These are phyloP conservation scores for Pantherophis vulpinus DNA, from an alignment of 2,797 vertebrate genomes.

Conservation along the genomic window DNA sequence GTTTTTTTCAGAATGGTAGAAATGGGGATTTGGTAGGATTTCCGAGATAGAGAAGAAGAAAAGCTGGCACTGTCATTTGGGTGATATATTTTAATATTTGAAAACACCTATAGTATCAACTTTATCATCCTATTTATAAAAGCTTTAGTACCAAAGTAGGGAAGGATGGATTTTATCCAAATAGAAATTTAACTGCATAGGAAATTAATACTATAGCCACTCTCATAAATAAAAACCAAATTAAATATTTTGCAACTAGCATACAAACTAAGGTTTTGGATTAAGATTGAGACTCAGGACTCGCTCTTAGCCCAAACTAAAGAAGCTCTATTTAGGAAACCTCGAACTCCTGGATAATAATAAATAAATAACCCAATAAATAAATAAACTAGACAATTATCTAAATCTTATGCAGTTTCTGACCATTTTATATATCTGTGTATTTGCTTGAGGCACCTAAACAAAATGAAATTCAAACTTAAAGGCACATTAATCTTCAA, in stretches of 20 bases:
- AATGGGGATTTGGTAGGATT: not conserved
- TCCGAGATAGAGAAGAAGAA: not conserved
- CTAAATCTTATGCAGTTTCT: not conserved
- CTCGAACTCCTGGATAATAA: not conserved
- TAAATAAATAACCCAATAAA: not conserved
- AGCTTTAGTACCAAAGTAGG: not conserved
- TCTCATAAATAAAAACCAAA: not conserved
- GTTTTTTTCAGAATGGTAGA: not conserved
- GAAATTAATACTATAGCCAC: not conserved
- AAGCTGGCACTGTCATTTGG: not conserved
- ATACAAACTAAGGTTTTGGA: not conserved
- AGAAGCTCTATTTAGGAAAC: not conserved
- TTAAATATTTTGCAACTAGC: not conserved
- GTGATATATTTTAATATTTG: not conserved
- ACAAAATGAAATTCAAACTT: not conserved
- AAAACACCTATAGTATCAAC: not conserved
- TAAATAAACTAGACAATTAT: not conserved
- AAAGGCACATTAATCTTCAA: not conserved
- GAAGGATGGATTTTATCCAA: not conserved
- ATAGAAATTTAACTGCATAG: not conserved
- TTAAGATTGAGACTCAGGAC: not conserved
- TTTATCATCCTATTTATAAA: not conserved
- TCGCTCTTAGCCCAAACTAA: not conserved
- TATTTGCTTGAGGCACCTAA: not conserved
- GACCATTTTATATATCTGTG: not conserved